Percentiles rank a stretch among this genome's conserved stretches.
These are phyloP conservation scores for Sclerurus mexicanus DNA, from an alignment of 2,113 vertebrate genomes.

Conservation along the genomic window DNA sequence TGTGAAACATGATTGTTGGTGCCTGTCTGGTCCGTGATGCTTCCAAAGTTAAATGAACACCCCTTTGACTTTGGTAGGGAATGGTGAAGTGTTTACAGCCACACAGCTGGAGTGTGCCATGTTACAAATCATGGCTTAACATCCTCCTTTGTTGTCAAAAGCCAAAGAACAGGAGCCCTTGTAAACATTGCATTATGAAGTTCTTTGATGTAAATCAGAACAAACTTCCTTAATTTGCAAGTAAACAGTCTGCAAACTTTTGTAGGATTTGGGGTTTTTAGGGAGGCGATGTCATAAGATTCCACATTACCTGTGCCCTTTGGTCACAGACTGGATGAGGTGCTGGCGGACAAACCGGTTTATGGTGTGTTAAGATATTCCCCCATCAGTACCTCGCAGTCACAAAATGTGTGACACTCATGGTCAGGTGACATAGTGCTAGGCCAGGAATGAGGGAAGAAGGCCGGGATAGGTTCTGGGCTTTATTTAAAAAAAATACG, in stretches of 20 bases:
- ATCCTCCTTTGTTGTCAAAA: background rate
- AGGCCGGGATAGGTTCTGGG: background rate
- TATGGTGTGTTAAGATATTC: fast-evolving
- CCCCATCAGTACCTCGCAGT: fast-evolving
- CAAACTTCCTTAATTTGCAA: background rate
- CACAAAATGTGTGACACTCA: background rate
- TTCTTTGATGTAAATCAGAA: background rate
- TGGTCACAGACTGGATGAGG: background rate
- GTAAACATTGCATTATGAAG: background rate
- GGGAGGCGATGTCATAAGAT: background rate
- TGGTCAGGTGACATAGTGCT: background rate
- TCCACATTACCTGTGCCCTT: fast-evolving
- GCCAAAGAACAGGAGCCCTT: background rate
- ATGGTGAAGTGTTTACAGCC: background rate
- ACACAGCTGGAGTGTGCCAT: too few species aligned
- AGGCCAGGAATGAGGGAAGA: background rate
- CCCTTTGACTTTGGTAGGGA: background rate
- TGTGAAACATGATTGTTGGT: conserved; percentile 79
- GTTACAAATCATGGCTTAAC: background rate
- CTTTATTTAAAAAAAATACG: background rate
- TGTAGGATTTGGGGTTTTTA: background rate
- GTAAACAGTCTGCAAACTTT: background rate
- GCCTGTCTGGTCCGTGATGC: conserved; percentile 30
- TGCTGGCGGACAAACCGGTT: background rate
- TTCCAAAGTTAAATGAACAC: background rate